Conservation (phyloP, 2,888 invertebrate species). For the Cyaniris semiargus region DNA sequence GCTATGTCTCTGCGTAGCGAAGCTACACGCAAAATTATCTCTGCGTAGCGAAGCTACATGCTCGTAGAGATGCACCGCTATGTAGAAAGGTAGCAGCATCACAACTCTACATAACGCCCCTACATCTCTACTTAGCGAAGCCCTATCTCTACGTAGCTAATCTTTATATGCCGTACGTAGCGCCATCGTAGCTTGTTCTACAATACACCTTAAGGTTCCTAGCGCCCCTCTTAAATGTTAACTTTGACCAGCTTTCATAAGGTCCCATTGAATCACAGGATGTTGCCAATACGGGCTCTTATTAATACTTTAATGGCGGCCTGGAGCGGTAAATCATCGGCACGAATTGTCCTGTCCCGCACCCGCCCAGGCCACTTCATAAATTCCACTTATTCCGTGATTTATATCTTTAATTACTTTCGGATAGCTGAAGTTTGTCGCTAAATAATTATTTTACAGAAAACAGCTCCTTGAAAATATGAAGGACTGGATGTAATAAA, state of each 20-base stretch:
- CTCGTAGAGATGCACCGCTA: not conserved
- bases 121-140: no score
- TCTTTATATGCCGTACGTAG: no score
- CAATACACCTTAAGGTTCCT: not conserved
- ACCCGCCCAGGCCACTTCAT: not conserved
- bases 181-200: not conserved
- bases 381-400: constrained; percentile 26
- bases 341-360: not conserved
- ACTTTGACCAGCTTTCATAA: not conserved
- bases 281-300: not conserved
- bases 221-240: not conserved
- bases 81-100: not conserved
- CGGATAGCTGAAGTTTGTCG: not conserved
- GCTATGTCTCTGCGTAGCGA: not conserved
- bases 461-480: not conserved
- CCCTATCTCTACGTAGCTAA: no score
- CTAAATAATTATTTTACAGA: constrained; percentile 5
- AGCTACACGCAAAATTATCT: not conserved
- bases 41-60: not conserved
- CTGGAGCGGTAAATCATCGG: constrained; percentile 8
- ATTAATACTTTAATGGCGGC: constrained; percentile 7
- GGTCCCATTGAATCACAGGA: not conserved
- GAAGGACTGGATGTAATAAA: not conserved
- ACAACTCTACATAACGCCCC: no score
- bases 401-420: constrained; percentile 30